Conservation (phyloP, 2,797 vertebrate genomes). For the Periparus ater region DNA sequence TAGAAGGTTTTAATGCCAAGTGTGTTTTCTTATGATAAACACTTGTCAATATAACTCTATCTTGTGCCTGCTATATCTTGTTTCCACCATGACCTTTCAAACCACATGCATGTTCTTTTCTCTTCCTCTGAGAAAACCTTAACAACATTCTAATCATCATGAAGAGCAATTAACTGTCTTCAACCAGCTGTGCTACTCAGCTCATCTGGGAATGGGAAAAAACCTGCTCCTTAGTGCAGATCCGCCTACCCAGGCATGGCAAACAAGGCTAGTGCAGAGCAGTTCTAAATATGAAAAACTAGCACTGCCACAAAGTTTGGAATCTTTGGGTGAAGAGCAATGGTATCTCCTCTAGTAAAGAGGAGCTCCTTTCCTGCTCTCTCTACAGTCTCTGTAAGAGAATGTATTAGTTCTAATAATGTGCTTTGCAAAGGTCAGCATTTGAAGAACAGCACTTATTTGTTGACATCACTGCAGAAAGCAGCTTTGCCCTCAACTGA, state of each 20-base stretch:
- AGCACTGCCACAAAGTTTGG: neutral
- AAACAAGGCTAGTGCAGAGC: neutral
- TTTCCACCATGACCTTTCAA: conserved; percentile 64
- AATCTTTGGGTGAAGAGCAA: neutral
- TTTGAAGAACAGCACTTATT: conserved; percentile 14
- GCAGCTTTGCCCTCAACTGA: neutral
- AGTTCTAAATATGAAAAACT: neutral
- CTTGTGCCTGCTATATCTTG: conserved; percentile 19
- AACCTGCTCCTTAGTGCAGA: neutral
- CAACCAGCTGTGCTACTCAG: conserved; percentile 56
- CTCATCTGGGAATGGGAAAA: conserved; percentile 37
- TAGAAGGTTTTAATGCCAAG: neutral
- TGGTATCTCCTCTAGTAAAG: neutral
- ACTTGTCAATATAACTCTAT: conserved; percentile 31
- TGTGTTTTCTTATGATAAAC: conserved; percentile 42
- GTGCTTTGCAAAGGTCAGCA: conserved; percentile 32
- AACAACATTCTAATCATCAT: conserved; percentile 59
- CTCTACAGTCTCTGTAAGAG: neutral
- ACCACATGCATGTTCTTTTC: conserved; percentile 39
- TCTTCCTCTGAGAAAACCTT: conserved; percentile 50
- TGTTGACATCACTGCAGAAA: conserved; percentile 28
- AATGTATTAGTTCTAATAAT: conserved; percentile 40
- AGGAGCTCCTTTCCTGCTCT: neutral
- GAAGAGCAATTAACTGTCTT: conserved; percentile 66
- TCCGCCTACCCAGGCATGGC: conserved; percentile 1